Conservation (phyloP, 53 echinoderm and acorn worm genomes). For the Zoroaster sp. region DNA sequence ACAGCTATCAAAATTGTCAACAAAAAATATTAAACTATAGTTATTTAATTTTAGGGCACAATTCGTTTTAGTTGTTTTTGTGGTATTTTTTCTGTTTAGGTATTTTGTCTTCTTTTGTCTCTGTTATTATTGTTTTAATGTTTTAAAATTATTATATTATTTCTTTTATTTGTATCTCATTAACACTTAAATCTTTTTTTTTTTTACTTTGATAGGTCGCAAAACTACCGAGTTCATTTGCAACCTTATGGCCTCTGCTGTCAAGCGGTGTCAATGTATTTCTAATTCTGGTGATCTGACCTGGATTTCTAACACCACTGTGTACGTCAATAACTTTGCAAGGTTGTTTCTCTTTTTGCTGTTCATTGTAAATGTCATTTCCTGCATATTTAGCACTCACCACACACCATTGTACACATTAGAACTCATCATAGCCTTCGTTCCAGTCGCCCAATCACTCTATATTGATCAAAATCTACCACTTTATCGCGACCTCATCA, state of each 20-base stretch:
- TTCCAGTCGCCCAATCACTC: slow-evolving; percentile 61
- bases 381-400: slow-evolving; percentile 30
- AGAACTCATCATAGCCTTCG: slow-evolving; percentile 53
- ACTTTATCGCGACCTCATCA: slow-evolving; percentile 35
- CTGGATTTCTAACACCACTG: slow-evolving; percentile 67
- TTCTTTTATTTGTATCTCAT: no score
- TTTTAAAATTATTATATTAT: background rate
- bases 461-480: slow-evolving; percentile 62
- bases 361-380: slow-evolving; percentile 17
- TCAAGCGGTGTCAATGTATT: slow-evolving; percentile 2
- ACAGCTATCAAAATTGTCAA: no score
- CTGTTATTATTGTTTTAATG: background rate
- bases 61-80: no score
- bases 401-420: slow-evolving; percentile 49
- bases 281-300: slow-evolving; percentile 50
- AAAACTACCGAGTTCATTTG: slow-evolving; percentile 26
- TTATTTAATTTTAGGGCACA: no score
- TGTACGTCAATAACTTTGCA: slow-evolving; percentile 65
- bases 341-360: slow-evolving; percentile 29
- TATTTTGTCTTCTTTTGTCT: background rate
- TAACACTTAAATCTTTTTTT: background rate
- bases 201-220: background rate
- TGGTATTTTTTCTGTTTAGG: no score
- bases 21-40: no score
- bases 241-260: slow-evolving; percentile 1